Base-by-base conservation (phyloP, 2,113 vertebrate genomes). In the Lophotis ruficrista region DNA sequence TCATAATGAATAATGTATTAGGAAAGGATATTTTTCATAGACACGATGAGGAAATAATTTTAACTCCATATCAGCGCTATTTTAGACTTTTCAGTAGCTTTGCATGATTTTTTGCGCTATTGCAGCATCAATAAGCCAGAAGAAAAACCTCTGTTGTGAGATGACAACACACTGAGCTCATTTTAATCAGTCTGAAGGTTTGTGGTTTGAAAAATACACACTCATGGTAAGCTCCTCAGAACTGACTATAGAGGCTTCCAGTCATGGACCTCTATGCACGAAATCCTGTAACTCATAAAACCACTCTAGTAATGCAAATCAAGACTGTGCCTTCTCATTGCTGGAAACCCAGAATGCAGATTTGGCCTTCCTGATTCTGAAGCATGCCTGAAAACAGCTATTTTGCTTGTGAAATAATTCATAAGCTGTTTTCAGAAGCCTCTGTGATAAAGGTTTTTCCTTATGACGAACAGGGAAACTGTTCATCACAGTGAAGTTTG, bases 1-100 rank as follows among this genome's bases (percentile, higher is more conserved):
- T 94, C 64, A 76, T 94, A 86, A 97, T 97, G 97, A 98, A 97
- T 96, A 97, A 98, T 93, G 65, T 92, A 97, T 95, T 92, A 97
- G 79, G 62, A 96, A 97, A 94, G 80, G 50, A 41, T 24, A 83
- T 80, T 95, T 94, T 82, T 69, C 71, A 70, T 61, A 83, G 41
- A 37, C 48, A 58, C 50, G 85, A 37, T 41, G 50, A 77, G n/a
- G 51, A 92, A 93, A 50, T 19, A 50, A 58, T 68, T 75, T 64
- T 81, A 81, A 69, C 27, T 58, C 68, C 18, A 2, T 58, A 70
- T 38, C 35, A 76, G 75, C 31, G 61, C 28, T 58, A 33, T 10
- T 93, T 92, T 60, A 85, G 54, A 61, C 35, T 91, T 82, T 61
- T 19, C 75, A 68, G 43, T 43, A 24, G 28, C 28, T 84, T 88